A percentile compares a stretch with the other conserved stretches of the same genome.
These are phyloP conservation scores for Lepidurus couesii DNA, from an alignment of 1,140 invertebrate genomes.

Conservation along the genomic window DNA sequence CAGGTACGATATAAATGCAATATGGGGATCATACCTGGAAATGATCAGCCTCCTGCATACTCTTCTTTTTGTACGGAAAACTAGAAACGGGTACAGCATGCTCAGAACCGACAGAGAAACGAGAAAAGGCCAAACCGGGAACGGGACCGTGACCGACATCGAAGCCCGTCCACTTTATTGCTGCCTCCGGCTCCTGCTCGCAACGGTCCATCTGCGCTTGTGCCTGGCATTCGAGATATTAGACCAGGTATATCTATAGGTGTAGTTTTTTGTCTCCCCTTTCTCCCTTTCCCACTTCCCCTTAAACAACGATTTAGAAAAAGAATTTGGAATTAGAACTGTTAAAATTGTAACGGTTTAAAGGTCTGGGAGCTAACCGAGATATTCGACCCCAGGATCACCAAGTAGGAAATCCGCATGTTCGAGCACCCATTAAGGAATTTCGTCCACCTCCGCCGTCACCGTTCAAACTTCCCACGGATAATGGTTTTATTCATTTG, in stretches of 20 bases:
- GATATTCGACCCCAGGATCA: neutral
- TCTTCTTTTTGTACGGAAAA: neutral
- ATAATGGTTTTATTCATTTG: neutral
- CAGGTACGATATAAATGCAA: neutral
- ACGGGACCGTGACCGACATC: slow-evolving; percentile 1
- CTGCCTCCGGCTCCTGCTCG: neutral
- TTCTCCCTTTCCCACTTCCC: too few species aligned
- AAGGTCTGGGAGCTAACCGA: neutral
- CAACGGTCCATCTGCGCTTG: neutral
- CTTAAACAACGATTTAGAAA: too few species aligned
- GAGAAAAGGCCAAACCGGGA: neutral
- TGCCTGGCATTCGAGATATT: neutral
- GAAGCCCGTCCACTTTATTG: neutral
- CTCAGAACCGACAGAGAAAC: neutral
- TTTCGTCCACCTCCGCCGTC: slow-evolving; percentile 26
- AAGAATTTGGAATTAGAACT: neutral
- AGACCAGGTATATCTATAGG: neutral
- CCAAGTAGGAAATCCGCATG: neutral
- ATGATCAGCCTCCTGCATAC: neutral
- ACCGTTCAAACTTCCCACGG: slow-evolving; percentile 29
- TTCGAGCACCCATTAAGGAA: slow-evolving; percentile 30
- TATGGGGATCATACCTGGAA: neutral
- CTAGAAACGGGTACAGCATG: neutral
- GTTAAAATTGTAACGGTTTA: neutral
- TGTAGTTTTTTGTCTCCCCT: too few species aligned